phyloP scores from a whole-genome alignment of 2,888 invertebrate species.

The Notocelia uddmanniana region DNA sequence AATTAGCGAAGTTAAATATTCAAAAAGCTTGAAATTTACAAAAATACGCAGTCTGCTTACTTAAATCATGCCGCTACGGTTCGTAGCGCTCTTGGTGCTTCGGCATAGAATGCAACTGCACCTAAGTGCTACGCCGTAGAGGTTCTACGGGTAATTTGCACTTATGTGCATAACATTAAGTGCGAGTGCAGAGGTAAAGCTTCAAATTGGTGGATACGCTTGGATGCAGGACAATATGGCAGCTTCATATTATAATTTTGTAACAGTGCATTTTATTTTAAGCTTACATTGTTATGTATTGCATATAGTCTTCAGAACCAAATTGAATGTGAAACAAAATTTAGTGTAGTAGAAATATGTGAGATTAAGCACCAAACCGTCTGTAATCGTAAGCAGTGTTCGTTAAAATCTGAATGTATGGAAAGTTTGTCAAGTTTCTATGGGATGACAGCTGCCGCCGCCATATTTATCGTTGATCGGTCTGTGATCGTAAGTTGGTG shows the following conservation, averaged over 20 bases:
- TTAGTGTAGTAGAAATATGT: too few relatives aligned
- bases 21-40: slow-evolving; percentile 9
- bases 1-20: slow-evolving; percentile 9
- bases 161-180: slow-evolving; percentile 32
- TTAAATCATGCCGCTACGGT: slow-evolving; percentile 23
- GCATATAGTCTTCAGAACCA: background rate
- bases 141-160: slow-evolving; percentile 33
- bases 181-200: slow-evolving; percentile 9
- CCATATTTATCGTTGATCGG: too few relatives aligned
- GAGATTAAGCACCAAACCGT: too few relatives aligned
- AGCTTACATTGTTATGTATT: background rate
- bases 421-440: too few relatives aligned
- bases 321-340: background rate
- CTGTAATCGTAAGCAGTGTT: too few relatives aligned
- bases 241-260: background rate
- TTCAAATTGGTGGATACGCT: slow-evolving; percentile 17
- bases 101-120: slow-evolving; percentile 26
- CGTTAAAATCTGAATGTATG: too few relatives aligned
- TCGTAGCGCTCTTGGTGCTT: slow-evolving; percentile 23
- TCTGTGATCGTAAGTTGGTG: too few relatives aligned
- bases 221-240: background rate
- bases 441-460: too few relatives aligned
- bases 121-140: slow-evolving; percentile 37
- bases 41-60: slow-evolving; percentile 15
- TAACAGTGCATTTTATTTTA: background rate